Evolutionary conservation across 1,140 invertebrate genomes (phyloP), one percentile per base, ranked within the genome.

Genomic region (Aphis gossypii): DNA sequence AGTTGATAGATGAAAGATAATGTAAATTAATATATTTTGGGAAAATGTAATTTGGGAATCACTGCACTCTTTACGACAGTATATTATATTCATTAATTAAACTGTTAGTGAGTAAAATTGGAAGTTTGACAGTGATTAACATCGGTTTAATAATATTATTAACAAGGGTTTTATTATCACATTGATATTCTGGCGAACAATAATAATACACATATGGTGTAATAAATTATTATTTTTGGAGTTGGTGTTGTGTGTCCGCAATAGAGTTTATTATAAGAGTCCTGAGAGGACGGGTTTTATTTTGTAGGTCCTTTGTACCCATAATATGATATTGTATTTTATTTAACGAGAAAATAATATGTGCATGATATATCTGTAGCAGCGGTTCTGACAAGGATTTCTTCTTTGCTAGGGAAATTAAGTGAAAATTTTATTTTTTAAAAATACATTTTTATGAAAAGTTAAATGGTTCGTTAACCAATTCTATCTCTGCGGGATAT

Each of bases 101-200:
- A 54, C 35, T 35, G 48, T 54, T 88, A 9, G 6, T 35, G 21
- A 38, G 9, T 84, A 23, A 35, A 51, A 88, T 88, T 48, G n/a
- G 21, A 51, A 88, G 51, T 88, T 35, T 51, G 87, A 51, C 48
- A 88, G 46, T 51, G 87, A 88, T 88, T 44, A 88, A 88, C 87
- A 87, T 46, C 84, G 46, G 30, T 48, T 21, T 18, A 54, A 38
- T 35, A 41, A 84, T 41, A 84, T 84, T 84, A n/a, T 5, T n/a
- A 35, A 76, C 30, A n/a, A 6, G 14, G 30, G n/a, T 76, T 76
- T 76, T 76, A 76, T 41, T 84, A 84, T 41, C 38, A 41, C 41
- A 44, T 41, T 84, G 25, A 41, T 84, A 25, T 44, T 41, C n/a
- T n/a, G 30, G 60, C 30, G n/a, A 76, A 76, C 14, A 76, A 76